phyloP scores from a whole-genome alignment of 2,113 vertebrate genomes.

The Sturnus vulgaris region DNA sequence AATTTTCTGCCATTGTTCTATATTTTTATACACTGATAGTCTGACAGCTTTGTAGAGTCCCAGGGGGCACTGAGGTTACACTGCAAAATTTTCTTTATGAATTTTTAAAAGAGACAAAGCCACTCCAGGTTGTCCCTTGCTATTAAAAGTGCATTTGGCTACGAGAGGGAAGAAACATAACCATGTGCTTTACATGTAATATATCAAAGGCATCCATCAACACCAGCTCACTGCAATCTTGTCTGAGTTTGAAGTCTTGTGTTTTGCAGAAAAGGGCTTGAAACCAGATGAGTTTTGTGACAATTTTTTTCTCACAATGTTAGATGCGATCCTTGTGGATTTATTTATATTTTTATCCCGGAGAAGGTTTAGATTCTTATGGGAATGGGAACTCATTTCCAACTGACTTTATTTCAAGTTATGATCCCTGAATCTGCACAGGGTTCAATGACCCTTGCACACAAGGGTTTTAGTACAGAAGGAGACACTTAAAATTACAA shows the following conservation, averaged over 20 bases:
- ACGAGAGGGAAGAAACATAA: neutral
- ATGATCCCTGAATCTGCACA: neutral
- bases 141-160: neutral
- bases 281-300: constrained; percentile 10
- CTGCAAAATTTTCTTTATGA: neutral
- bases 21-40: neutral
- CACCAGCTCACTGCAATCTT: neutral
- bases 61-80: neutral
- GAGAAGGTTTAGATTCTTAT: neutral
- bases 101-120: neutral
- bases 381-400: neutral
- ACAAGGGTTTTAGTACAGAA: neutral
- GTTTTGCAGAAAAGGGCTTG: constrained; percentile 9
- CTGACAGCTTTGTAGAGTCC: neutral
- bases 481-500: neutral
- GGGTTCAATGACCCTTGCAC: neutral
- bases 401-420: neutral
- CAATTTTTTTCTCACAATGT: neutral
- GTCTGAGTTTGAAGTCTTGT: neutral
- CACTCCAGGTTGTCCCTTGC: neutral
- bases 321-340: neutral
- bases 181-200: neutral
- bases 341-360: neutral
- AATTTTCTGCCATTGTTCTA: neutral
- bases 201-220: neutral